Percentiles rank a stretch among this genome's conserved stretches.
Evolutionary conservation across 2,113 vertebrate species (phyloP).

Genomic region (Sylvia atricapilla): DNA sequence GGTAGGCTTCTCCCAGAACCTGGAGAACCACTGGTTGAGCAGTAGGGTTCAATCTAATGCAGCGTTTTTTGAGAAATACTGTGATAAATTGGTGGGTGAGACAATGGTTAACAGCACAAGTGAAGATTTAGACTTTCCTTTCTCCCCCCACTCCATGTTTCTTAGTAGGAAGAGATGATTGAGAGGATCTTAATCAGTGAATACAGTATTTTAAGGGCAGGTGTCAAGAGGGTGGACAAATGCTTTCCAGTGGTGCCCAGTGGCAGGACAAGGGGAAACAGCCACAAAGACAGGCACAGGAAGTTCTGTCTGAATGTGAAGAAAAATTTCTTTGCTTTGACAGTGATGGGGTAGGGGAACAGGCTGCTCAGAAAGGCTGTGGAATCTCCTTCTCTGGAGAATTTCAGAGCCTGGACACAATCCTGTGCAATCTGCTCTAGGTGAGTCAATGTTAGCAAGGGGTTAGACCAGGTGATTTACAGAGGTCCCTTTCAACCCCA

Average conservation of each 20-base stretch:
- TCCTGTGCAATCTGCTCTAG: background rate
- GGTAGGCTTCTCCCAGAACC: background rate
- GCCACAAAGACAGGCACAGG: background rate
- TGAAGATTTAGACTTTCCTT: background rate
- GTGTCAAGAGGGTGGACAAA: background rate
- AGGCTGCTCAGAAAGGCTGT: background rate
- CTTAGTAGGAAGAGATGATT: background rate
- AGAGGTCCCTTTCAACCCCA: too few species aligned
- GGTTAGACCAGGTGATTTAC: background rate
- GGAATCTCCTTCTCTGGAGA: background rate
- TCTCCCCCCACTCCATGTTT: background rate
- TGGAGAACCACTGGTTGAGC: background rate
- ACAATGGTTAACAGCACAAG: background rate
- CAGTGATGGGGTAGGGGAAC: accelerated
- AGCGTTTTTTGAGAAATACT: background rate
- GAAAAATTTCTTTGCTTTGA: background rate
- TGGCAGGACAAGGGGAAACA: background rate
- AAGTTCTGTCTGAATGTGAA: background rate
- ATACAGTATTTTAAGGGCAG: background rate
- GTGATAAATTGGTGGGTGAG: background rate
- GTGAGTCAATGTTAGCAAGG: background rate
- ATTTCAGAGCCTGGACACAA: background rate
- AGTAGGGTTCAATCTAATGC: background rate
- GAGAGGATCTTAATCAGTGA: background rate
- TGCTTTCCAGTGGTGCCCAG: background rate